These are phyloP conservation scores for Siphonodentalium dalli DNA, from an alignment of 2,888 invertebrate species.

Conservation along the genomic window DNA sequence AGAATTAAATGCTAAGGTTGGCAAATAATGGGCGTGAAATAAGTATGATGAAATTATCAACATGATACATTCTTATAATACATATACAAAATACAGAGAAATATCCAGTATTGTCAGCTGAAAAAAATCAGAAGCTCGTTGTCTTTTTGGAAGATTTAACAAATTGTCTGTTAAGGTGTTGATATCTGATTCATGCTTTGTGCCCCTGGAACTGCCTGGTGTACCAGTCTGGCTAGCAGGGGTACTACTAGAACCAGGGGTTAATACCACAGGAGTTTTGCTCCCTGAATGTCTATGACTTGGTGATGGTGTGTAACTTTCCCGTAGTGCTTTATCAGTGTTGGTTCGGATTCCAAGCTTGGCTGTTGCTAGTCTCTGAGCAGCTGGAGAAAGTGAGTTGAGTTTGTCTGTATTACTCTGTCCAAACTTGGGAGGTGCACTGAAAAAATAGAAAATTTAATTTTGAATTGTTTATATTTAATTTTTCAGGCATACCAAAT, in stretches of 20 bases:
- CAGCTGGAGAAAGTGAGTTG: slow-evolving; percentile 94
- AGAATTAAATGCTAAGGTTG: no score
- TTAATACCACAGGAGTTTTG: slow-evolving; percentile 45
- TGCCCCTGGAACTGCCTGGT: slow-evolving; percentile 37
- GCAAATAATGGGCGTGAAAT: no score
- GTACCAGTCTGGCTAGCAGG: slow-evolving; percentile 28
- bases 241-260: slow-evolving; percentile 28
- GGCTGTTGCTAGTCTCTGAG: slow-evolving; percentile 81
- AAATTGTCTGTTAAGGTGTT: slow-evolving; percentile 80
- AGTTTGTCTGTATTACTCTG: slow-evolving; percentile 76
- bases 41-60: no score
- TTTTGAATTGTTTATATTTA: no score
- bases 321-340: slow-evolving; percentile 69
- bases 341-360: slow-evolving; percentile 71
- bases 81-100: no score
- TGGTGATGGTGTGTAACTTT: slow-evolving; percentile 71
- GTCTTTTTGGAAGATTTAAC: slow-evolving; percentile 72
- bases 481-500: no score
- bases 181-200: slow-evolving; percentile 67
- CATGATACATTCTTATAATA: no score
- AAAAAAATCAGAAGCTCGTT: slow-evolving; percentile 86
- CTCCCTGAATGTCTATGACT: slow-evolving; percentile 51
- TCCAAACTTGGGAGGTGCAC: slow-evolving; percentile 52
- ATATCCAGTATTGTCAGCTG: no score
- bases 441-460: slow-evolving; percentile 38